Conservation (phyloP, 2,888 invertebrate species). For the Danaus chrysippus region DNA sequence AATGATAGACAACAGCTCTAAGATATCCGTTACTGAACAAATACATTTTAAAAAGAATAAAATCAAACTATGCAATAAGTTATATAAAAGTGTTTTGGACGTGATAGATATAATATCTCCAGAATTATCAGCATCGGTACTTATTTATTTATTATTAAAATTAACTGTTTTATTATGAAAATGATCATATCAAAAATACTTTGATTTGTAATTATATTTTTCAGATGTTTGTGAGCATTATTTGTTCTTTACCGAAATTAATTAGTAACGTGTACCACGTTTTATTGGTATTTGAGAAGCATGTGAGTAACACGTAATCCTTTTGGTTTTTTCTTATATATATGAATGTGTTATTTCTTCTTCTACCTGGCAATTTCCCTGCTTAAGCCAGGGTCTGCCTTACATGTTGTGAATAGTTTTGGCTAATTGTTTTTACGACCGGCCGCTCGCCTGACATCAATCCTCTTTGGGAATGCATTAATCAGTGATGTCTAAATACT, state of each 20-base stretch:
- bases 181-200: conserved; percentile 4
- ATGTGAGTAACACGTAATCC: conserved; percentile 44
- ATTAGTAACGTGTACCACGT: conserved; percentile 58
- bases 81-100: conserved; percentile 60
- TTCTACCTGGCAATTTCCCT: too few relatives aligned
- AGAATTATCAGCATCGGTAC: conserved; percentile 60
- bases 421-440: too few relatives aligned
- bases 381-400: too few relatives aligned
- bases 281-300: conserved; percentile 51
- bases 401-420: too few relatives aligned
- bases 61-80: conserved; percentile 47
- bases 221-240: conserved; percentile 59
- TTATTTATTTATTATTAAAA: conserved; percentile 26
- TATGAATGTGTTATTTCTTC: background rate
- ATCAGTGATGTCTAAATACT: too few relatives aligned
- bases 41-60: conserved; percentile 54
- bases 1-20: conserved; percentile 46
- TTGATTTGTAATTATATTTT: conserved; percentile 34
- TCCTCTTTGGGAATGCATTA: too few relatives aligned
- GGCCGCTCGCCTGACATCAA: too few relatives aligned
- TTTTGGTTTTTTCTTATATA: background rate
- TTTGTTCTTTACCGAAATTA: conserved; percentile 60
- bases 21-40: conserved; percentile 54
- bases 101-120: conserved; percentile 54
- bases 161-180: conserved; percentile 4